Evolutionary conservation across 2,888 invertebrate species (phyloP), one percentile per base, ranked within the genome.

Genomic region (Pyrochroa serraticornis): DNA sequence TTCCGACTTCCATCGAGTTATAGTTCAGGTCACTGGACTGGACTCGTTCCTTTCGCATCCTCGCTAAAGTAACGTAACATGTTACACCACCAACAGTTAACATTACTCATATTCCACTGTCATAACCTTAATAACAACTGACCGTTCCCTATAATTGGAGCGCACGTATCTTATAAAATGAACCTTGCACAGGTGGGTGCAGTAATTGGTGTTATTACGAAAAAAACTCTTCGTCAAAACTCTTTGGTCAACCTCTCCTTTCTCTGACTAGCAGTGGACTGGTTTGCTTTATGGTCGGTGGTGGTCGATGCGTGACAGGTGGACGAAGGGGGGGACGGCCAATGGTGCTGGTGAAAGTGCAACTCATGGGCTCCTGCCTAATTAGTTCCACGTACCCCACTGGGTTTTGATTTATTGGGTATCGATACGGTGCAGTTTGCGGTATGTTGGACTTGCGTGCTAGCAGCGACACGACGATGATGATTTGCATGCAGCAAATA

Each of bases 281-380:
- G 57, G 57, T 51, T 47, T 37, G 35, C 33, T 41, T n/a, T 9
- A 12, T 30, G 35, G 32, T 22, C 9, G 36, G 49, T 49, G 49
- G 54, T 53, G 58, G 58, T 45, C 54, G 53, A 39, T 50, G 30
- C 30, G 44, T 35, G 43, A 43, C 48, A 55, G 41, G 14, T 32
- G 33, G 38, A 34, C 49, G 14, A 43, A 46, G 61, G 55, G 60
- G 65, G 63, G 66, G 67, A 65, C 62, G 56, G 45, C 67, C 67
- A 68, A 68, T 68, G 60, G 60, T 57, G 51, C 50, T 46, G 63
- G 66, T 66, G 67, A 68, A 68, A 68, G 67, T 68, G 58, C 51
- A 58, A 41, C 37, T 56, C 41, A 44, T 31, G 49, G 45, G 46
- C 49, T 58, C 57, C 58, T 57, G 57, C 60, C 47, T 63, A 64